Conservation (phyloP, 23 tunicate species). For the Aplidium turbinatum region DNA sequence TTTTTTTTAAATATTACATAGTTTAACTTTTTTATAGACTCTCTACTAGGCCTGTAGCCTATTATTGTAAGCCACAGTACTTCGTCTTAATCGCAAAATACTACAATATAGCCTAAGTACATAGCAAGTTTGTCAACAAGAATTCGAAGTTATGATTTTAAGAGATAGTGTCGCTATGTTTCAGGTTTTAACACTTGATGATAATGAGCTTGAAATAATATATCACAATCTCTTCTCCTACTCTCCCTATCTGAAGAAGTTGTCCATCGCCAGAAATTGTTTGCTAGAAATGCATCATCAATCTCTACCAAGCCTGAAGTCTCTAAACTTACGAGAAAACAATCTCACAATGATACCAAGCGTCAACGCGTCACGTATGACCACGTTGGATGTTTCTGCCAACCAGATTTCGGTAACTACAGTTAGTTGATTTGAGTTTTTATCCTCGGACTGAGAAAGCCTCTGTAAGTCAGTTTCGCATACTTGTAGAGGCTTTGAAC, state of each 20-base stretch:
- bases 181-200: conserved; percentile 16
- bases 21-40: too few relatives aligned
- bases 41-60: too few relatives aligned
- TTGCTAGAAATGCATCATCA: conserved; percentile 20
- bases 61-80: neutral
- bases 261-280: conserved; percentile 15
- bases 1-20: too few relatives aligned
- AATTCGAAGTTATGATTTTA: too few relatives aligned
- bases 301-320: conserved; percentile 1
- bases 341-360: conserved; percentile 26
- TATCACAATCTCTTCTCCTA: conserved; percentile 2
- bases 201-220: conserved; percentile 39
- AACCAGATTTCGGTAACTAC: too few relatives aligned
- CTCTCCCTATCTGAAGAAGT: neutral
- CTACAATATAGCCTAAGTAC: too few relatives aligned
- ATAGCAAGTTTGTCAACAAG: too few relatives aligned
- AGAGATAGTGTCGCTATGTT: neutral
- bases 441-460: too few relatives aligned
- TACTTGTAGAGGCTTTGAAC: too few relatives aligned
- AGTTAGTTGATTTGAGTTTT: too few relatives aligned
- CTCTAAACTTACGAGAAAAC: conserved; percentile 18
- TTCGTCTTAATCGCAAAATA: neutral
- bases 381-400: too few relatives aligned
- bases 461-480: too few relatives aligned
- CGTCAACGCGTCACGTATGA: conserved; percentile 15